These are phyloP conservation scores for Neogale vison DNA, from an alignment of 2,113 vertebrate species.

Conservation along the genomic window DNA sequence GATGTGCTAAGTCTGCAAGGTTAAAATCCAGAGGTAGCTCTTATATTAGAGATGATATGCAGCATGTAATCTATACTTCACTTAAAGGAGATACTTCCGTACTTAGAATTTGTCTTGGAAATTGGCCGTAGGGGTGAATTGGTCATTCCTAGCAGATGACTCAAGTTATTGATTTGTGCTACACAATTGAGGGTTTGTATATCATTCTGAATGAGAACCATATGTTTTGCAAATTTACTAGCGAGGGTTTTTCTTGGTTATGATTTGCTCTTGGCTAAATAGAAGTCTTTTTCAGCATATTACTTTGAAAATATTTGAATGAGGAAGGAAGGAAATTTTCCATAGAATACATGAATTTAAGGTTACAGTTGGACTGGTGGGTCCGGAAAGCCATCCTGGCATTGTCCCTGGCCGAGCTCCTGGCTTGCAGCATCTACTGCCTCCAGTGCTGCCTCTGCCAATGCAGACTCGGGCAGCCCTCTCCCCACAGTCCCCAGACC, in stretches of 20 bases:
- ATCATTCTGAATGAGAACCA: slow-evolving; percentile 27
- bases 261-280: not conserved
- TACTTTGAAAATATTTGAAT: not conserved
- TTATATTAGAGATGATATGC: not conserved
- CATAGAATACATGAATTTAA: not conserved
- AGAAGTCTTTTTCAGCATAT: slow-evolving; percentile 9
- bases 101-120: not conserved
- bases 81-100: not conserved
- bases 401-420: not conserved
- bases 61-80: not conserved
- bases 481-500: not conserved
- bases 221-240: slow-evolving; percentile 9
- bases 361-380: not conserved
- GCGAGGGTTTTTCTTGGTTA: not conserved
- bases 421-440: not conserved
- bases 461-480: accelerated
- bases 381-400: not conserved
- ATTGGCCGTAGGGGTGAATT: not conserved
- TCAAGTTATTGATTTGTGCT: not conserved
- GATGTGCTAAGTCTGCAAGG: not conserved
- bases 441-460: not conserved
- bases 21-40: not conserved
- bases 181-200: not conserved
- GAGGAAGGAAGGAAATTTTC: not conserved
- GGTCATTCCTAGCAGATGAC: not conserved